A percentile compares a stretch with the other conserved stretches of the same genome.
Evolutionary conservation across 2,113 vertebrate genomes (phyloP).

Genomic region (Toxotes jaculatrix): DNA sequence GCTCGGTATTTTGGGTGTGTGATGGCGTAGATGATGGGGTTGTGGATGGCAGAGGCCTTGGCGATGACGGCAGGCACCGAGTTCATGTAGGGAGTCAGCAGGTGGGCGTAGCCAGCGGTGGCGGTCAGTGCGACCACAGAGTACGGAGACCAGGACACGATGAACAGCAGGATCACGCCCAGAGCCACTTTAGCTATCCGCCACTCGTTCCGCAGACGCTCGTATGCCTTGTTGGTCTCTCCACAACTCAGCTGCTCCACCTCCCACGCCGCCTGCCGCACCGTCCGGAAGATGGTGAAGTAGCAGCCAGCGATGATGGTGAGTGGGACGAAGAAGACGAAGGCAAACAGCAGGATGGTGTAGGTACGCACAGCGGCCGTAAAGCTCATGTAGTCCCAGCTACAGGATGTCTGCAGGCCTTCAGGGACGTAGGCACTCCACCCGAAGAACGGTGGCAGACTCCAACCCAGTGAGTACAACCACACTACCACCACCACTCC

Average conservation of each 20-base stretch:
- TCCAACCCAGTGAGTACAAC: not conserved
- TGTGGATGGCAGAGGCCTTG: not conserved
- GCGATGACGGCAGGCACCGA: not conserved
- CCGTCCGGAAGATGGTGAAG: not conserved
- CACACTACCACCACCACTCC: not conserved
- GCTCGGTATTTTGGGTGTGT: not conserved
- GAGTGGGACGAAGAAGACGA: not conserved
- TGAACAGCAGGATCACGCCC: not conserved
- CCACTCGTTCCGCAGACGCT: not conserved
- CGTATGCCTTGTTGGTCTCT: not conserved
- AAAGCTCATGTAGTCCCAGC: not conserved
- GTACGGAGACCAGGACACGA: not conserved
- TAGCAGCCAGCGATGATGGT: not conserved
- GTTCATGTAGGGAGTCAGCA: not conserved
- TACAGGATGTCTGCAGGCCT: not conserved
- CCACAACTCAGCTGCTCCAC: conserved; percentile 15
- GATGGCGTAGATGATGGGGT: not conserved
- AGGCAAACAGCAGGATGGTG: not conserved
- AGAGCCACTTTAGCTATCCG: not conserved
- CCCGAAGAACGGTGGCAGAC: not conserved
- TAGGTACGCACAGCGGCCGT: not conserved
- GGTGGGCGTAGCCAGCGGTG: not conserved
- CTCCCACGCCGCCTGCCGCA: conserved; percentile 10
- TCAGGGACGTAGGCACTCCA: not conserved
- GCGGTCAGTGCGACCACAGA: not conserved